Percentiles rank a stretch among this genome's conserved stretches.
phyloP scores from a whole-genome alignment of 2,113 vertebrate genomes.

The Ammodramus savannarum region DNA sequence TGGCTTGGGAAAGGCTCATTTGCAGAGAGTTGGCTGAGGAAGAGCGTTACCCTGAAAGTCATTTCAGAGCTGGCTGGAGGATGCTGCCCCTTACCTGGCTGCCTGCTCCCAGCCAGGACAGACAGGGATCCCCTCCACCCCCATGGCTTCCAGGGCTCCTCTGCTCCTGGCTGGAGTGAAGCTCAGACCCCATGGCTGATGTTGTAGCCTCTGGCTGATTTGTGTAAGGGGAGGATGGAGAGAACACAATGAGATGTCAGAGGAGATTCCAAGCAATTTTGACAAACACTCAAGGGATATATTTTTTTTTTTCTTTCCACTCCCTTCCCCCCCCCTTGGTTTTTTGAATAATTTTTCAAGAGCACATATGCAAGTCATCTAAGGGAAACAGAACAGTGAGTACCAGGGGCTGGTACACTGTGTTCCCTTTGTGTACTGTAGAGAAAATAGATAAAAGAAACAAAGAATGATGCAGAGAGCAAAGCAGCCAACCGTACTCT shows the following conservation, averaged over 20 bases:
- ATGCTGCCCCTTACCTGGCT: background rate
- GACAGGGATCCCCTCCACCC: background rate
- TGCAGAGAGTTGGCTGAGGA: background rate
- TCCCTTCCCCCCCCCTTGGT: conserved; percentile 41
- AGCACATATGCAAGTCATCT: conserved; percentile 74
- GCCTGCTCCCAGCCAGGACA: background rate
- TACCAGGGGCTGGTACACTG: conserved; percentile 60
- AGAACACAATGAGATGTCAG: conserved; percentile 56
- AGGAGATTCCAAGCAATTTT: conserved; percentile 71
- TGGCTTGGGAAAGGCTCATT: background rate
- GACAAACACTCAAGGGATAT: conserved; percentile 65
- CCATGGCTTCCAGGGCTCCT: background rate
- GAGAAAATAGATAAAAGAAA: conserved; percentile 60
- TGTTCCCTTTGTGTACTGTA: conserved; percentile 59
- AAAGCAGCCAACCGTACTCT: conserved; percentile 42
- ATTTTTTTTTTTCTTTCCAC: conserved; percentile 33
- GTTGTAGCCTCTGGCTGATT: background rate
- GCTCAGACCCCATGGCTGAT: background rate
- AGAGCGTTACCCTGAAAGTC: rapidly evolving
- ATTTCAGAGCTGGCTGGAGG: background rate
- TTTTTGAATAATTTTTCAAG: conserved; percentile 72
- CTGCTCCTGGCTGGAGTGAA: background rate
- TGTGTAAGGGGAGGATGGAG: background rate
- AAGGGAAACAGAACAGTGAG: conserved; percentile 69
- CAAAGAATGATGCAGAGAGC: conserved; percentile 33